Evolutionary conservation across 2,888 invertebrate species (phyloP).

Genomic region (Limnephilus auricula): DNA sequence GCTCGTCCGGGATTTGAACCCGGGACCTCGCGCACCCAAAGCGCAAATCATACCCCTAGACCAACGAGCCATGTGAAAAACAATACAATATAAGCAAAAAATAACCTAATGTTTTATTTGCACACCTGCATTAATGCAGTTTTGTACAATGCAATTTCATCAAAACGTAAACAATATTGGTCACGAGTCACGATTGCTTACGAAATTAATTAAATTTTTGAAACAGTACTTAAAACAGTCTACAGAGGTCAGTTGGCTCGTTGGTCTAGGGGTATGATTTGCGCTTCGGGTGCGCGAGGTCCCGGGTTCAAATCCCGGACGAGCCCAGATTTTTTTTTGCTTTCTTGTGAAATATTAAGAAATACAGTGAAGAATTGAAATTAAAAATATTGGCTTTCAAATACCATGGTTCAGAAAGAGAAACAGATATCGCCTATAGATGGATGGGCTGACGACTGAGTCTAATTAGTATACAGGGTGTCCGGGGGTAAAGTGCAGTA

Average conservation of each 20-base stretch:
- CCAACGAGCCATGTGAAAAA: constrained; percentile 64
- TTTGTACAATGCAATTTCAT: not conserved
- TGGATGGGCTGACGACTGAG: not conserved
- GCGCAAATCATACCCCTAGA: constrained; percentile 67
- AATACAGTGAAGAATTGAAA: not conserved
- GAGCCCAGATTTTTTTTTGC: constrained; percentile 59
- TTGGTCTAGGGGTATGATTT: constrained; percentile 67
- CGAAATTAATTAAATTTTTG: not conserved
- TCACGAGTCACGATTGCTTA: not conserved
- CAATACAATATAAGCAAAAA: not conserved
- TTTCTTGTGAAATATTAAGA: rapidly evolving
- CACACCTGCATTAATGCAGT: not conserved
- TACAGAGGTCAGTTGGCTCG: constrained; percentile 54
- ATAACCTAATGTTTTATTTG: not conserved
- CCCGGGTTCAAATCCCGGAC: constrained; percentile 67
- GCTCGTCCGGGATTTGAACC: constrained; percentile 67
- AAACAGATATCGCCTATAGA: not conserved
- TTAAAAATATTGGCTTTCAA: not conserved
- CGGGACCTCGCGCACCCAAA: constrained; percentile 67
- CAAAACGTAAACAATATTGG: not conserved
- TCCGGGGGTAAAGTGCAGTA: no score
- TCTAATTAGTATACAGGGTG: no score
- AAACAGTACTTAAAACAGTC: not conserved
- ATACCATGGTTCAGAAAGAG: not conserved
- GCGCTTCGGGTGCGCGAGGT: constrained; percentile 67